Evolutionary conservation across 30 jellyfish, hydroid and myxozoan genomes (phyloP), one percentile per base, ranked within the genome.

Genomic region (Cassiopea andromeda): DNA sequence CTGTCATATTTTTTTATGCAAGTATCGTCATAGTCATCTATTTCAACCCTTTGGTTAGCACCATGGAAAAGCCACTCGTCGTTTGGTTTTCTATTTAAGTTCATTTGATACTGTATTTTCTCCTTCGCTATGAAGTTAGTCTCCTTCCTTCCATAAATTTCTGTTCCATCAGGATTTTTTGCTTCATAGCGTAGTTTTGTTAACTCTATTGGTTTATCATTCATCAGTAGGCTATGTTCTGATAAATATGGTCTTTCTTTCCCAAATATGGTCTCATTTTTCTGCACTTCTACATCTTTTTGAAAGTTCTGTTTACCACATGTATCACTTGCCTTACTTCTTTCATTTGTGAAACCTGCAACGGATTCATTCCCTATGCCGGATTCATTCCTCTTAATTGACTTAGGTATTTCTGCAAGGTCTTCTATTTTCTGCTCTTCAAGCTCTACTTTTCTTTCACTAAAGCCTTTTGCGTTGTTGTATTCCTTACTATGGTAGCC

Each of bases 111-210:
- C 44, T 46, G 45, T 1, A n/a, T 60, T 47, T 64, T 46, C 17
- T 14, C 27, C 1, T 66, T 81, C 15, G 2, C 81, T 38, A 8
- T 19, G 57, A 18, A 8, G 27, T n/a, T 70, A 7, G 54, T 43
- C 79, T 70, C 79, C 27, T 70, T 19, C 10, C 49, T 43, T 18
- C 79, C 16, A 19, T 70, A 7, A 27, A 2, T 27, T 15, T 70
- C 54, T 19, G 1, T 70, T 17, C 38, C 54, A 54, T 18, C n/a
- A 2, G 49, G 17, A 19, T 19, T 70, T 19, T 70, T 70, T 38
- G 79, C 49, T 27, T 69, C 50, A 60, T 60, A 77, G 15, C 45
- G 86, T 74, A 77, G n/a, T 27, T 74, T 77, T 77, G 17, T 77
- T 60, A 77, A 49, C 13, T 77, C 86, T 77, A 48, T 38, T 18